Conservation (phyloP, 2,888 invertebrate genomes). For the Rotaria macrura region DNA sequence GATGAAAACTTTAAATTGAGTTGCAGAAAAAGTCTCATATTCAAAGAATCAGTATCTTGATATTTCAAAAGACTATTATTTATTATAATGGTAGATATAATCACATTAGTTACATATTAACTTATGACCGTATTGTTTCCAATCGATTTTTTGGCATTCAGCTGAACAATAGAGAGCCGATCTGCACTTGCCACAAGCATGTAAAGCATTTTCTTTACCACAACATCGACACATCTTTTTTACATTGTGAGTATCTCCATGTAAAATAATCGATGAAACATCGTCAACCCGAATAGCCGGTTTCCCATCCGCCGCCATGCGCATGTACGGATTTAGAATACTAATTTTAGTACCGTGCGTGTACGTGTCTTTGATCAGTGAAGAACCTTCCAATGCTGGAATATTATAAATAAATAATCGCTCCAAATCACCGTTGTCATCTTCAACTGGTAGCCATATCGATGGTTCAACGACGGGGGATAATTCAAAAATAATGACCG, state of each 20-base stretch:
- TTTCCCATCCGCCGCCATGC: slow-evolving; percentile 13
- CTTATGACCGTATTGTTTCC: slow-evolving; percentile 23
- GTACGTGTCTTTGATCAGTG: neutral
- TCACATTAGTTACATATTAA: slow-evolving; percentile 5
- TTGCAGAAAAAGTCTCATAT: no score
- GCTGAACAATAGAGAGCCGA: slow-evolving; percentile 16
- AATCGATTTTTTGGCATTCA: slow-evolving; percentile 21
- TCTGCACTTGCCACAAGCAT: slow-evolving; percentile 7
- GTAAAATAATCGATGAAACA: neutral
- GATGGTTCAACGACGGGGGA: neutral
- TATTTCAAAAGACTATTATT: no score
- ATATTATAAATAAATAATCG: slow-evolving; percentile 18
- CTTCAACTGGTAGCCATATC: neutral
- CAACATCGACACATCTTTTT: slow-evolving; percentile 25
- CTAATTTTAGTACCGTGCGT: neutral
- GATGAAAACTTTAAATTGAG: no score
- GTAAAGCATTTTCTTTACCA: slow-evolving; percentile 8
- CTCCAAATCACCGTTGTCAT: slow-evolving; percentile 19
- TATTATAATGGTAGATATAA: no score
- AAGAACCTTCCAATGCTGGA: neutral
- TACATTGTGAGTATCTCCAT: slow-evolving; percentile 15
- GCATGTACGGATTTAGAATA: slow-evolving; percentile 25
- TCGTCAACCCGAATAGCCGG: slow-evolving; percentile 19
- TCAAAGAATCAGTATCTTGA: no score
- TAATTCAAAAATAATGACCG: neutral